A percentile compares a stretch with the other conserved stretches of the same genome.
phyloP scores from a whole-genome alignment of 2,797 vertebrate species.

The Pipistrellus pygmaeus region DNA sequence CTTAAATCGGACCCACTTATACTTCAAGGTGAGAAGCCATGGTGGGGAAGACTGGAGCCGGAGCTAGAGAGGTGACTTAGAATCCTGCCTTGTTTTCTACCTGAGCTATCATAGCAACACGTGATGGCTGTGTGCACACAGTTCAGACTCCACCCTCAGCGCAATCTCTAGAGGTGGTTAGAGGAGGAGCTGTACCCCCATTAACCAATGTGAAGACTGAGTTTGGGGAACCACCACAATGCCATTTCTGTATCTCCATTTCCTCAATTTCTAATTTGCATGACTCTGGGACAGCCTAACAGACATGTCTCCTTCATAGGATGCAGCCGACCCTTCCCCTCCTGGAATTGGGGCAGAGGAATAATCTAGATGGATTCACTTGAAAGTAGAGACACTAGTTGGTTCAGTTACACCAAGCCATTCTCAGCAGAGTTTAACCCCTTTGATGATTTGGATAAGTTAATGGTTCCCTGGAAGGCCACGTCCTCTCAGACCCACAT shows the following conservation, averaged over 20 bases:
- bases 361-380: neutral
- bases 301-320: fast-evolving
- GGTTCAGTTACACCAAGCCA: neutral
- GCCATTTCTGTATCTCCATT: neutral
- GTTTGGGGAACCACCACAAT: neutral
- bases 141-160: neutral
- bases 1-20: neutral
- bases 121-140: fast-evolving
- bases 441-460: neutral
- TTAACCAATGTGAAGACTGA: fast-evolving
- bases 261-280: neutral
- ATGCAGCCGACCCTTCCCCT: neutral
- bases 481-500: neutral
- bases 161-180: fast-evolving
- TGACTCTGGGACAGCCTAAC: neutral
- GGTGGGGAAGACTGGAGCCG: neutral
- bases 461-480: neutral
- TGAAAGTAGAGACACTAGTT: neutral
- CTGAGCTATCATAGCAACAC: fast-evolving
- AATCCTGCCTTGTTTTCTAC: fast-evolving
- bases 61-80: neutral
- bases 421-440: neutral
- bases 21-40: neutral
- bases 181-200: neutral
- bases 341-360: neutral